Percentiles rank a stretch among this genome's conserved stretches.
Evolutionary conservation across 2,113 vertebrate species (phyloP).

Genomic region (Petrocephalus microphthalmus): DNA sequence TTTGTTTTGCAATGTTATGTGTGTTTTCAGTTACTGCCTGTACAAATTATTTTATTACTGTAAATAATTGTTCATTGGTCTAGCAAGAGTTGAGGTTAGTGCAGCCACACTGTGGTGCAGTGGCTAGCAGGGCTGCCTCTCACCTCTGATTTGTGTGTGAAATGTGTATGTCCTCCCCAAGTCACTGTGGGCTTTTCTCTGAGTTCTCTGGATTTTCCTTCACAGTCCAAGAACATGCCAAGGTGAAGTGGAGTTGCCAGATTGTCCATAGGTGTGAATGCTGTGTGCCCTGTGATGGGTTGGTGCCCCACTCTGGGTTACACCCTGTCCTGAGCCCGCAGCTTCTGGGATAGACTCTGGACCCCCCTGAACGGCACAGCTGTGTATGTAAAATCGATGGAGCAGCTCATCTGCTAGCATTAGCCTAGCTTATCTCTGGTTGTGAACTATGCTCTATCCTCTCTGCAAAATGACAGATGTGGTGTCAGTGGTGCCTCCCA

Average conservation of each 20-base stretch:
- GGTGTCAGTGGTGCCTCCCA: not conserved
- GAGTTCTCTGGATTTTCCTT: not conserved
- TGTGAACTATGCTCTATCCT: not conserved
- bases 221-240: not conserved
- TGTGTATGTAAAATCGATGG: not conserved
- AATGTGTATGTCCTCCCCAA: not conserved
- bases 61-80: not conserved
- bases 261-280: not conserved
- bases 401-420: not conserved
- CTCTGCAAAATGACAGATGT: not conserved
- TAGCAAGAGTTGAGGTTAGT: not conserved
- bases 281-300: not conserved
- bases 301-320: not conserved
- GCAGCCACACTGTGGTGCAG: no score
- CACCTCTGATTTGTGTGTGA: not conserved
- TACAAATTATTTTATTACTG: not conserved
- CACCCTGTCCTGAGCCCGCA: not conserved
- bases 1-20: not conserved
- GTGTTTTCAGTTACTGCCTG: not conserved
- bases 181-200: not conserved
- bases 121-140: not conserved
- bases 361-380: not conserved
- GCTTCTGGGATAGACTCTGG: not conserved
- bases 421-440: not conserved
- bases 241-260: not conserved